Conservation (phyloP, 2,888 invertebrate species). For the Trilocha varians region DNA sequence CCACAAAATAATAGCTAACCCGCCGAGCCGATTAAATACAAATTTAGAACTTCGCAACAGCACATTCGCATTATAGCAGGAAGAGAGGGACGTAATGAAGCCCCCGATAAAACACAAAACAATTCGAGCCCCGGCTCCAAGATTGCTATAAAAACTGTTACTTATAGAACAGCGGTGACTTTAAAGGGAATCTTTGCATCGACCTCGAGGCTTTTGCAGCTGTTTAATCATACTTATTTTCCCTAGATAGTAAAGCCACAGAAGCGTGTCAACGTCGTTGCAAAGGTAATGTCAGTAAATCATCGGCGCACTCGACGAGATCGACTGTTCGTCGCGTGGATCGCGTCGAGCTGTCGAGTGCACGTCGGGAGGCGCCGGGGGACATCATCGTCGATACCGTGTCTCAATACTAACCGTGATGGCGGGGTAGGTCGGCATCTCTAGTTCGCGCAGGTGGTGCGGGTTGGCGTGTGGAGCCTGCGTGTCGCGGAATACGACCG, state of each 20-base stretch:
- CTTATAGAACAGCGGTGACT: constrained; percentile 2
- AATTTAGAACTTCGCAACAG: constrained; percentile 30
- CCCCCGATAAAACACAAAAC: constrained; percentile 9
- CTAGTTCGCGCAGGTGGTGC: constrained; percentile 84
- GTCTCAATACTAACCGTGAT: constrained; percentile 62
- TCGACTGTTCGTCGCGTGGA: background rate
- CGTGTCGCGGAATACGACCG: constrained; percentile 92
- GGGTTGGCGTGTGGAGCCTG: constrained; percentile 77
- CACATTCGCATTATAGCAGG: constrained; percentile 38
- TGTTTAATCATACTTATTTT: background rate
- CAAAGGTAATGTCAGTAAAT: constrained; percentile 3
- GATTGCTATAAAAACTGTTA: constrained; percentile 3
- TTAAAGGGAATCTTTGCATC: constrained; percentile 9
- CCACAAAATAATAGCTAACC: constrained; percentile 13
- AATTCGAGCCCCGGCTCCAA: constrained; percentile 3
- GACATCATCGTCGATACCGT: background rate
- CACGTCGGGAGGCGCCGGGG: background rate
- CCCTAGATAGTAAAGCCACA: background rate
- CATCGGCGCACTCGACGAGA: constrained; percentile 1
- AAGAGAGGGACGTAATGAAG: constrained; percentile 10
- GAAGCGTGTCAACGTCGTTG: constrained; percentile 3
- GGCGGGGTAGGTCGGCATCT: constrained; percentile 55
- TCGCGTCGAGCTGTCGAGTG: background rate
- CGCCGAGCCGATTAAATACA: constrained; percentile 19
- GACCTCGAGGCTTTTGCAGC: constrained; percentile 4